Conservation (phyloP, 2,113 vertebrate genomes). For the Mixornis gularis region DNA sequence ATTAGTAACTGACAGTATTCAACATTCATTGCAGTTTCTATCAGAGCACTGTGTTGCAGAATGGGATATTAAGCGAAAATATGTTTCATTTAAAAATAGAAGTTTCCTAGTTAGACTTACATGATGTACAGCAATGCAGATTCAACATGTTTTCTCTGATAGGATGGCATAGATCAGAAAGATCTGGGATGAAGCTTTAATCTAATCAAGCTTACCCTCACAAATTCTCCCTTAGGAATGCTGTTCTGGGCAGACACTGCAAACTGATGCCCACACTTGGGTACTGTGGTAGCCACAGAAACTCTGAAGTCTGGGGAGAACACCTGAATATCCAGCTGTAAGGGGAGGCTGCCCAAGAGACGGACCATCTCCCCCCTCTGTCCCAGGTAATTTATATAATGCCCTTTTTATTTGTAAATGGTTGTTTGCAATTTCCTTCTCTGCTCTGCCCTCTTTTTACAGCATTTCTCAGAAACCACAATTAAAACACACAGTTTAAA, state of each 20-base stretch:
- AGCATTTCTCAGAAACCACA: neutral
- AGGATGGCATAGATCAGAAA: rapidly evolving
- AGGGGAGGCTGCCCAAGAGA: neutral
- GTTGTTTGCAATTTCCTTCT: neutral
- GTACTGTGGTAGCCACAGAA: neutral
- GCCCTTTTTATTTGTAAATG: neutral
- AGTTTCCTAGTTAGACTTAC: neutral
- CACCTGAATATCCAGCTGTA: neutral
- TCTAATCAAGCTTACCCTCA: neutral
- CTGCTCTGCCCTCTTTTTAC: neutral
- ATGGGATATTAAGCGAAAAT: neutral
- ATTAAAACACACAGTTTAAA: neutral
- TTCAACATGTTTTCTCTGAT: neutral
- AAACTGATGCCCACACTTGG: neutral
- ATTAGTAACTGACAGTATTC: neutral
- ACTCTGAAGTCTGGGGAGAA: neutral
- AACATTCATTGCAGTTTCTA: neutral
- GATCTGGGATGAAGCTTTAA: neutral
- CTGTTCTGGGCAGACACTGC: neutral
- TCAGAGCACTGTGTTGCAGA: neutral
- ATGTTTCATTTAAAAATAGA: neutral
- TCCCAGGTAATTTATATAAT: neutral
- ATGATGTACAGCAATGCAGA: neutral
- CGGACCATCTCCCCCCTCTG: neutral
- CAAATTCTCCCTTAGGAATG: rapidly evolving